Evolutionary conservation across 1,140 invertebrate genomes (phyloP), one percentile per base, ranked within the genome.

Genomic region (Aethina tumida): DNA sequence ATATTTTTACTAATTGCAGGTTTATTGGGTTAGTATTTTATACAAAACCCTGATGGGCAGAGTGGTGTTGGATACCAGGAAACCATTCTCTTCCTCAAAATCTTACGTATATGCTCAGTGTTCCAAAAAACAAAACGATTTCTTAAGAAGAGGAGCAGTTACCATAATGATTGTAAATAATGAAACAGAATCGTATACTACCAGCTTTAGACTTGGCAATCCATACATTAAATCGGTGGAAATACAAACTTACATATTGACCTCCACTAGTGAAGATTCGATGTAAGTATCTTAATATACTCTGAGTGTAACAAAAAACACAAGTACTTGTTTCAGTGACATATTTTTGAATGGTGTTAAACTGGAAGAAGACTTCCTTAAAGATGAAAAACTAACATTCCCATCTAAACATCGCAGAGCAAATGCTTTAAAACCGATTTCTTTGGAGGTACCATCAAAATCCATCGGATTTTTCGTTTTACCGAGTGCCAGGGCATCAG

Each of bases 391-490:
- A 25, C 15, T 52, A 5, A 31, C 45, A 22, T 33, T 41, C 13
- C 14, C 17, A 8, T 8, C 7, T 12, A 12, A 12, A 12, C 7
- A 24, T 24, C 22, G 22, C 7, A 8, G 8, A 24, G 30, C 40
- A 20, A 25, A 34, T 30, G 3, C 13, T 8, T 31, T 52, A n/a
- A 35, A 45, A 35, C 59, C 59, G 15, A 55, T 62, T 17, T 33
- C 40, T 3, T 34, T 62, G 13, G 30, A 40, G 15, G 16, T 54
- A 5, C 56, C 56, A 5, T 10, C 52, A 22, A 41, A 46, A 31
- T 53, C 56, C 2, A 46, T 62, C 7, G 52, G 42, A 1, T 60
- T 60, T 32, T 60, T 54, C 39, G 55, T 62, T 6, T 33, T 62
- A 12, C 54, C 55, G 5, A 49, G 43, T 15, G 58, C 53, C 10